Percentiles rank a stretch among this genome's conserved stretches.
Conservation (phyloP, 2,888 invertebrate species). For the Peribatodes rhomboidaria region DNA sequence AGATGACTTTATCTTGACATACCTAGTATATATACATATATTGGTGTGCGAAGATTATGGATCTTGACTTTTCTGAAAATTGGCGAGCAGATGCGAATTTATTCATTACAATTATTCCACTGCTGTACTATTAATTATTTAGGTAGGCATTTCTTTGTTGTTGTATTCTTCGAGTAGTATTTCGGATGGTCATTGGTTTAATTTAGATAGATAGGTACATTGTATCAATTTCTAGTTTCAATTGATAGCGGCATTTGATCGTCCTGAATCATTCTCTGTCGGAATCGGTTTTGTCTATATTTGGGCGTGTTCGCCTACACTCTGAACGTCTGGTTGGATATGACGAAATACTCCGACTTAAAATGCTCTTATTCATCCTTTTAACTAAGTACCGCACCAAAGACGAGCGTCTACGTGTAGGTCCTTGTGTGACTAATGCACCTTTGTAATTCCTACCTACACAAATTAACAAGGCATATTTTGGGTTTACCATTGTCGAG, state of each 20-base stretch:
- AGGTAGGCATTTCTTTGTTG: too few relatives aligned
- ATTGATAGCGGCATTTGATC: conserved; percentile 1
- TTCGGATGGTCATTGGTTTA: background rate
- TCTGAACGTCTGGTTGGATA: background rate
- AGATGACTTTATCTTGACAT: conserved; percentile 18
- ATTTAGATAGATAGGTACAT: background rate
- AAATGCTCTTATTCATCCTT: conserved; percentile 8
- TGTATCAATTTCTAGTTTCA: background rate
- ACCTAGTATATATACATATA: background rate
- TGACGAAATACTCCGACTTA: conserved; percentile 7
- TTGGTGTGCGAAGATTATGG: conserved; percentile 8
- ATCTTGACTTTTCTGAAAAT: conserved; percentile 1
- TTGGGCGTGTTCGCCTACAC: conserved; percentile 25
- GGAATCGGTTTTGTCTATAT: conserved; percentile 14
- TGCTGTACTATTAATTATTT: too few relatives aligned
- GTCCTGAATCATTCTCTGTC: background rate
- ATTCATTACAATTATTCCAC: background rate
- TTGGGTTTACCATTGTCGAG: background rate
- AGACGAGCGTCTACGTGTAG: background rate
- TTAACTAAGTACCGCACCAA: conserved; percentile 8
- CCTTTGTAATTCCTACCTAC: conserved; percentile 2
- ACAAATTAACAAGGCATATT: conserved; percentile 2
- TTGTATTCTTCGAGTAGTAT: background rate
- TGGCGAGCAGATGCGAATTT: conserved; percentile 8
- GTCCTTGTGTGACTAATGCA: conserved; percentile 22